Conservation (phyloP, 2,113 vertebrate species). For the Oxygymnocypris stewartii region DNA sequence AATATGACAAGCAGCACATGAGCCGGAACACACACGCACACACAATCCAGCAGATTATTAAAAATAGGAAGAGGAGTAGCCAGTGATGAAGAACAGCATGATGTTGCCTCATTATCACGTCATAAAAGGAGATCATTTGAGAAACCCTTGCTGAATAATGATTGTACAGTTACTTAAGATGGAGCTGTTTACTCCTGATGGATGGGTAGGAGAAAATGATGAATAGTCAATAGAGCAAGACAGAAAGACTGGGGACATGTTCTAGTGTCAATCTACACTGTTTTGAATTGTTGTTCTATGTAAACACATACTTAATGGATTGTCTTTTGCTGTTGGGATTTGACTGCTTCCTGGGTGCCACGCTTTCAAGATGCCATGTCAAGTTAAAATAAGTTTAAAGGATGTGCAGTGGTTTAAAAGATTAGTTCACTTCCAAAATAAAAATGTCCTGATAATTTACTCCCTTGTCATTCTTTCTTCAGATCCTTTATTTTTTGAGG, state of each 20-base stretch:
- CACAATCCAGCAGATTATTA: constrained; percentile 14
- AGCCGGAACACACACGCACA: constrained; percentile 15
- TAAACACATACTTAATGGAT: not conserved
- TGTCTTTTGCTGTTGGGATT: not conserved
- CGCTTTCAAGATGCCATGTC: not conserved
- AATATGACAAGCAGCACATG: constrained; percentile 19
- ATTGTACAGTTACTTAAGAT: constrained; percentile 17
- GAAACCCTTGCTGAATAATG: constrained; percentile 27
- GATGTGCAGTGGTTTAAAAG: not conserved
- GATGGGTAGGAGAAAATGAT: constrained; percentile 18
- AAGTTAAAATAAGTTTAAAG: not conserved
- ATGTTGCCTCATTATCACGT: constrained; percentile 35
- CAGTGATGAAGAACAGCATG: constrained; percentile 8
- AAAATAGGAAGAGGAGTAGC: constrained; percentile 13
- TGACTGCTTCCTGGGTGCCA: not conserved
- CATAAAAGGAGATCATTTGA: constrained; percentile 24
- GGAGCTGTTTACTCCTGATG: constrained; percentile 1
- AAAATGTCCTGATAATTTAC: no score
- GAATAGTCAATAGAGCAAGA: constrained; percentile 23
- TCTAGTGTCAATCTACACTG: not conserved
- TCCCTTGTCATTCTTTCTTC: no score
- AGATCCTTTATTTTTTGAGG: no score
- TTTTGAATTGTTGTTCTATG: not conserved
- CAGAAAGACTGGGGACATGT: constrained; percentile 21
- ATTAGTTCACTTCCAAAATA: no score